Evolutionary conservation across 2,888 invertebrate species (phyloP).

Genomic region (Drosophila borborema): DNA sequence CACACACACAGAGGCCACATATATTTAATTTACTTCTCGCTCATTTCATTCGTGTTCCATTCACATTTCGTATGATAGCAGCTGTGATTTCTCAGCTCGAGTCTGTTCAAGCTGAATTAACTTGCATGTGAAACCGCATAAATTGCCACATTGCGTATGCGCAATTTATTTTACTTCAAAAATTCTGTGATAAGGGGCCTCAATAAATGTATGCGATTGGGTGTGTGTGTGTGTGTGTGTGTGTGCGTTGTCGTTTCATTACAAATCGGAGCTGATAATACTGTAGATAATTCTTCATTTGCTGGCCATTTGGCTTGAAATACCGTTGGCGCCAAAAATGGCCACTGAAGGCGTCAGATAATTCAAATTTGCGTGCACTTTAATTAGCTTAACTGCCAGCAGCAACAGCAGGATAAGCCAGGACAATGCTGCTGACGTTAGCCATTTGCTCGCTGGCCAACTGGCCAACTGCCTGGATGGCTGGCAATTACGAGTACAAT

Average conservation of each 20-base stretch:
- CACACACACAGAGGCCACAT: conserved; percentile 15
- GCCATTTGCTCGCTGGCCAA: conserved; percentile 46
- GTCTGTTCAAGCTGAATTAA: conserved; percentile 37
- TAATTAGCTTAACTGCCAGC: conserved; percentile 70
- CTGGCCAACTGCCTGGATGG: conserved; percentile 38
- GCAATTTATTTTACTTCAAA: conserved; percentile 53
- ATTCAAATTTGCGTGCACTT: conserved; percentile 77
- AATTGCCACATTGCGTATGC: conserved; percentile 62
- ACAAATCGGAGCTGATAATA: conserved; percentile 49
- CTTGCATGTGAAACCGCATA: conserved; percentile 47
- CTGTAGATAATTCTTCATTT: conserved; percentile 54
- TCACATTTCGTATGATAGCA: conserved; percentile 26
- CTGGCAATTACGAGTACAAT: conserved; percentile 61
- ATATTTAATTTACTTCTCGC: conserved; percentile 31
- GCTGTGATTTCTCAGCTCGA: conserved; percentile 37
- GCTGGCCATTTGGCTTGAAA: conserved; percentile 55
- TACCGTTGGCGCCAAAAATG: conserved; percentile 55
- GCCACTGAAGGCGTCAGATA: conserved; percentile 55
- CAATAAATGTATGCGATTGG: conserved; percentile 26
- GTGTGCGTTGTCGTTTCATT: conserved; percentile 31
- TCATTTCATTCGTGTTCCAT: conserved; percentile 28
- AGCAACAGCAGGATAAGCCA: conserved; percentile 31
- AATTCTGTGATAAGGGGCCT: conserved; percentile 11
- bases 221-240: not conserved
- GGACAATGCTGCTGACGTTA: conserved; percentile 39